These are phyloP conservation scores for Parauchenoglanis ngamensis DNA, from an alignment of 2,797 vertebrate genomes.

Conservation along the genomic window DNA sequence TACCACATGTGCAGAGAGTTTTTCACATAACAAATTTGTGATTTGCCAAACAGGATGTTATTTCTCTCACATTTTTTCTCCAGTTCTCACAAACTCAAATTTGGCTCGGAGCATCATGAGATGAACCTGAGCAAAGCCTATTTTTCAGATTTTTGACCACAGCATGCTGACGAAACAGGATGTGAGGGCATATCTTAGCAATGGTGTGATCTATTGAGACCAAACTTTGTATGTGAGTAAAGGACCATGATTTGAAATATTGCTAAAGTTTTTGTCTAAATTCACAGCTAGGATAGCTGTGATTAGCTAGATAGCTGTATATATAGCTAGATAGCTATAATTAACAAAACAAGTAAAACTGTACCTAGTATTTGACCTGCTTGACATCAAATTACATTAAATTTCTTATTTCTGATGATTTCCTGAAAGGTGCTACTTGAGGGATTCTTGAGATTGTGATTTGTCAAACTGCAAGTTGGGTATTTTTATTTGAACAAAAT, in stretches of 20 bases:
- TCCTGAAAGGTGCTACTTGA: background rate
- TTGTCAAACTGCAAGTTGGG: background rate
- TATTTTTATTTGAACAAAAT: background rate
- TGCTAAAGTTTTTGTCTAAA: background rate
- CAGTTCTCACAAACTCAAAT: background rate
- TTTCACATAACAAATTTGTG: background rate
- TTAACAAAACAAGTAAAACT: background rate
- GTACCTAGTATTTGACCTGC: background rate
- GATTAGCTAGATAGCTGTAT: too few relatives aligned
- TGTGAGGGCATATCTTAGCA: background rate
- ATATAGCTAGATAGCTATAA: background rate
- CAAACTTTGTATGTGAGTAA: background rate
- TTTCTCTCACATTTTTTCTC: background rate
- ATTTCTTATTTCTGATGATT: background rate
- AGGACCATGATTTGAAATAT: background rate
- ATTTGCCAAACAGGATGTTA: background rate
- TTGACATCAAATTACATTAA: background rate
- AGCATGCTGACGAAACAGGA: background rate
- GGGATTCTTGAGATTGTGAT: background rate
- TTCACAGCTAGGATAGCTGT: background rate
- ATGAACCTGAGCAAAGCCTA: background rate
- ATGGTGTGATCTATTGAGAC: background rate
- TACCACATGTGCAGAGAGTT: background rate
- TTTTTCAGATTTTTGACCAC: background rate
- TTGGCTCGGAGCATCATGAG: background rate